Conservation (phyloP, 2,888 invertebrate species). For the Empis livida region DNA sequence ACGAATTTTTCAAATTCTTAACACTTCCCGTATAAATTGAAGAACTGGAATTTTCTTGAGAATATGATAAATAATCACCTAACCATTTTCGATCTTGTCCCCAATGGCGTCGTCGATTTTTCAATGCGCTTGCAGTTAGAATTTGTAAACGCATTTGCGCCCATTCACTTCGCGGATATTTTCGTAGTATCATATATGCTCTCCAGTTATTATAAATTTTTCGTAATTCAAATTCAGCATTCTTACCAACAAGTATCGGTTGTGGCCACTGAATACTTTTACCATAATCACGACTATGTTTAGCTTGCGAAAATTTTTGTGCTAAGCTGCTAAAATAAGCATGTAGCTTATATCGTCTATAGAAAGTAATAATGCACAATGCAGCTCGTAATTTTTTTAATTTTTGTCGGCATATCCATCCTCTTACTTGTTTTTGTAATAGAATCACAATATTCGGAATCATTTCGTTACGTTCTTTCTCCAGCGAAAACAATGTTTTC, state of each 20-base stretch:
- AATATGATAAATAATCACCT: slow-evolving; percentile 64
- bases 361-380: slow-evolving; percentile 64
- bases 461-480: slow-evolving; percentile 70
- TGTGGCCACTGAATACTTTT: slow-evolving; percentile 71
- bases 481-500: slow-evolving; percentile 77
- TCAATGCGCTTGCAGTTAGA: slow-evolving; percentile 57
- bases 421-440: slow-evolving; percentile 93
- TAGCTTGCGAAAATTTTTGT: slow-evolving; percentile 50
- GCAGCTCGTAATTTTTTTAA: slow-evolving; percentile 82
- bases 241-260: slow-evolving; percentile 54
- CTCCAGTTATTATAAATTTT: slow-evolving; percentile 70
- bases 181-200: slow-evolving; percentile 71
- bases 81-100: slow-evolving; percentile 69
- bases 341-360: slow-evolving; percentile 59
- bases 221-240: slow-evolving; percentile 46
- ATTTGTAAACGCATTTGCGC: slow-evolving; percentile 74
- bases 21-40: slow-evolving; percentile 52
- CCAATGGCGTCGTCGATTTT: slow-evolving; percentile 48
- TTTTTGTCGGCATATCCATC: slow-evolving; percentile 58
- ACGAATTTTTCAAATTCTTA: slow-evolving; percentile 51
- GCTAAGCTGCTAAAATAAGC: slow-evolving; percentile 54
- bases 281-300: slow-evolving; percentile 58
- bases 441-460: slow-evolving; percentile 86
- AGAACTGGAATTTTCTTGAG: slow-evolving; percentile 53
- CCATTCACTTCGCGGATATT: slow-evolving; percentile 73